Conservation (phyloP, 2,888 invertebrate species). For the Spicauda simplicius region DNA sequence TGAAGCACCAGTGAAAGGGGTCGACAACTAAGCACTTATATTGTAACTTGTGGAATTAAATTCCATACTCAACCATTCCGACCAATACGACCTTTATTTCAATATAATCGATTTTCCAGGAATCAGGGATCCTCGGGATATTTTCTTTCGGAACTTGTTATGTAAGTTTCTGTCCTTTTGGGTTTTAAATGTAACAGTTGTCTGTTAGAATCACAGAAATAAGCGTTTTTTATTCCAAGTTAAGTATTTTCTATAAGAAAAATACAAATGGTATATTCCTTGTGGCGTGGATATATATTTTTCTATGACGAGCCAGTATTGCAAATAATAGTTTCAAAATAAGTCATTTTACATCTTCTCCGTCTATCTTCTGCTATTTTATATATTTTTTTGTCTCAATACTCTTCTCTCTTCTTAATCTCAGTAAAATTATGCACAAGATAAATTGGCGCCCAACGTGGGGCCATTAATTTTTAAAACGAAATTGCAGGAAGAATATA, state of each 20-base stretch:
- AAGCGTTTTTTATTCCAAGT: background rate
- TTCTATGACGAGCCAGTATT: too few relatives aligned
- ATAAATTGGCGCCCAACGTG: constrained; percentile 19
- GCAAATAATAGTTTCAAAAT: too few relatives aligned
- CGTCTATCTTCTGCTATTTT: too few relatives aligned
- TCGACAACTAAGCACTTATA: constrained; percentile 58
- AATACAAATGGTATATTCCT: too few relatives aligned
- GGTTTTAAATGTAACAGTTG: background rate
- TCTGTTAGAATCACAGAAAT: background rate
- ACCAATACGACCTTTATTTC: constrained; percentile 45
- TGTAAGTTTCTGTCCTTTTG: background rate
- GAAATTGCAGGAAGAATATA: too few relatives aligned
- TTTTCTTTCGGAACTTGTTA: background rate
- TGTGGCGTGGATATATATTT: too few relatives aligned
- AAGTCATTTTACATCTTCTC: too few relatives aligned
- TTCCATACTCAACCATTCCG: constrained; percentile 56
- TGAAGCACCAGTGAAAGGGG: constrained; percentile 66
- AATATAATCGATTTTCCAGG: constrained; percentile 31
- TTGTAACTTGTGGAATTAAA: constrained; percentile 71
- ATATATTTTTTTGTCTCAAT: background rate
- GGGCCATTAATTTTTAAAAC: background rate
- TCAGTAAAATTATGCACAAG: background rate
- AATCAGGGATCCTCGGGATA: constrained; percentile 3
- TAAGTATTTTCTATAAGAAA: too few relatives aligned
- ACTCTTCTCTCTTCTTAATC: background rate